Evolutionary conservation across 1,140 invertebrate species (phyloP), one percentile per base, ranked within the genome.

Genomic region (Neodiprion pinetum): DNA sequence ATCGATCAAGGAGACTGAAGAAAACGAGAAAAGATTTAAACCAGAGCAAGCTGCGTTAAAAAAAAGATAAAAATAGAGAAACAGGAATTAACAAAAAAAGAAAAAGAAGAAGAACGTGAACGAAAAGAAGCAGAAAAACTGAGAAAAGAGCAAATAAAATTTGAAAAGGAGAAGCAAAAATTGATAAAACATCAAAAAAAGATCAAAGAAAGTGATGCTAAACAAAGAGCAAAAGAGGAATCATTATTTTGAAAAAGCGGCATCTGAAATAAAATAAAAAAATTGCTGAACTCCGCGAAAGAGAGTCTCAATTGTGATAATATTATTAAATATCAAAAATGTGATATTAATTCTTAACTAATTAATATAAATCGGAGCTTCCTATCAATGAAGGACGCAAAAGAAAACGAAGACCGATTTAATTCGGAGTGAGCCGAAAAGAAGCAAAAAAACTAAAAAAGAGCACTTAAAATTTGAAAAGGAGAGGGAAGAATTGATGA

Each of bases 21-120:
- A 53, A n/a, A 53, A 53, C n/a, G 50, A 53, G 10, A 53, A 53
- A 53, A 53, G 2, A n/a, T 11, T 14, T 11, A 53, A 53, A 53
- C 10, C 50, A 53, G 50, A 53, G n/a, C 50, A 53, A 53, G n/a
- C n/a, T 53, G 50, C 50, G 50, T 11, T 53, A 1, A 53, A 53
- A 53, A 53, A 53, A n/a, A 21, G 17, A 21, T 21, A 21, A 21
- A 21, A 21, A 21, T 21, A 21, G 17, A 21, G 17, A 21, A 53
- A 53, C 50, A 53, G n/a, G 50, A 53, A 53, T 53, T 53, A 53
- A 53, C 50, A 11, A 53, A 53, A 53, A 53, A 53, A 53, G 50
- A 53, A 53, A 53, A 53, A 53, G 50, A 53, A 53, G 50, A 53
- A 53, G 8, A 61, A 61, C 53, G 53, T 61, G 8, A 61, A 61